Conservation (phyloP, 1,140 invertebrate genomes). For the Mya arenaria region DNA sequence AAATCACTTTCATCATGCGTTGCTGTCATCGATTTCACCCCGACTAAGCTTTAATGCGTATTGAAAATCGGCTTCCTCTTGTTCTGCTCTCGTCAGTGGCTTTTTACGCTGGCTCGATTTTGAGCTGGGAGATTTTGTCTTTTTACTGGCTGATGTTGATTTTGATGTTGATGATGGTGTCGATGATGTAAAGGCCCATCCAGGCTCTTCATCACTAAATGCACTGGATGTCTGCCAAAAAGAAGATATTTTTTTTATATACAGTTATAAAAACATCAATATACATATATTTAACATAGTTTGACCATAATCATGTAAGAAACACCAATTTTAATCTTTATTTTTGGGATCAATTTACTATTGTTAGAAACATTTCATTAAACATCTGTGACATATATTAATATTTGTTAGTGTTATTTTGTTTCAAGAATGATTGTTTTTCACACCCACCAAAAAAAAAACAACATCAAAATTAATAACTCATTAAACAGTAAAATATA, state of each 20-base stretch:
- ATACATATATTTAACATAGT: background rate
- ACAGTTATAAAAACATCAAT: background rate
- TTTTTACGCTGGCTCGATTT: slow-evolving; percentile 24
- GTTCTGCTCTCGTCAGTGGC: slow-evolving; percentile 22
- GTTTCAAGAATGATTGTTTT: too few relatives aligned
- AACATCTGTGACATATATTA: background rate
- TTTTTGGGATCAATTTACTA: background rate
- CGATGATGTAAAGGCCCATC: slow-evolving; percentile 43
- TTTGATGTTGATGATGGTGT: slow-evolving; percentile 14
- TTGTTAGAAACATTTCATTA: background rate
- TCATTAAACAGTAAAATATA: too few relatives aligned
- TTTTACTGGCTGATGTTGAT: slow-evolving; percentile 30
- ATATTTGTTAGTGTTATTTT: background rate
- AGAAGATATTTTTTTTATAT: background rate
- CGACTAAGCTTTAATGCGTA: slow-evolving; percentile 44
- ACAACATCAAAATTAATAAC: too few relatives aligned
- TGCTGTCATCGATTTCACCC: slow-evolving; percentile 29
- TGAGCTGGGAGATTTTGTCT: slow-evolving; percentile 16
- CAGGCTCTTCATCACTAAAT: slow-evolving; percentile 42
- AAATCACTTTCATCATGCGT: too few relatives aligned
- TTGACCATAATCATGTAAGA: background rate
- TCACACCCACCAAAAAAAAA: too few relatives aligned
- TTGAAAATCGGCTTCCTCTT: slow-evolving; percentile 52
- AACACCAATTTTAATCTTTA: background rate
- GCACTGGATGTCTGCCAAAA: slow-evolving; percentile 44